Evolutionary conservation across 2,113 vertebrate species (phyloP).

Genomic region (Eulemur rufifrons): DNA sequence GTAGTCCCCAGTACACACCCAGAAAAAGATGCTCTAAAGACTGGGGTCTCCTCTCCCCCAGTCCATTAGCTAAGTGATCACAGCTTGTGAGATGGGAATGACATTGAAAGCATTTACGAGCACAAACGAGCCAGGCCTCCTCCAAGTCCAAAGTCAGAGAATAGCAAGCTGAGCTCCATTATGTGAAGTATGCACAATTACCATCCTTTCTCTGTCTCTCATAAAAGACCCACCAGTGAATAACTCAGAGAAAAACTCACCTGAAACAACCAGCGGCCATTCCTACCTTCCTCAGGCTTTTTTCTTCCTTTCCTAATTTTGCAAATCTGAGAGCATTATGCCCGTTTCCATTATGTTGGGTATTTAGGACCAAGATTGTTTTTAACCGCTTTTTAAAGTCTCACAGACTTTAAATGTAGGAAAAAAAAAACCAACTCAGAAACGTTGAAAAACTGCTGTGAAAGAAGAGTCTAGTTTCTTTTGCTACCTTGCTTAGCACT

Average conservation of each 20-base stretch:
- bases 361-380: neutral
- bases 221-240: neutral
- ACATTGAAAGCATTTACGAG: neutral
- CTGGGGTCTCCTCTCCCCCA: neutral
- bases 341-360: neutral
- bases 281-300: neutral
- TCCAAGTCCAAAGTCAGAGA: neutral
- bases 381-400: neutral
- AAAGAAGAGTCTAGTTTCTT: neutral
- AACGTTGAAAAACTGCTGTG: neutral
- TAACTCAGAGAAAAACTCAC: neutral
- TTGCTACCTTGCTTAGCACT: neutral
- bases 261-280: neutral
- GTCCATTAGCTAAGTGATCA: neutral
- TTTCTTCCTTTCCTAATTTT: neutral
- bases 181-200: rapidly evolving
- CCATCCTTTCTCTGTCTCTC: neutral
- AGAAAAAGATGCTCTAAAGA: neutral
- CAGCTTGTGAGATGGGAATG: neutral
- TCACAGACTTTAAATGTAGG: neutral
- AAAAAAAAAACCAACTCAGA: neutral
- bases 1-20: neutral
- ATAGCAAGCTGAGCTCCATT: neutral
- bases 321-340: neutral
- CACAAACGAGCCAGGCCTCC: neutral